Conservation (phyloP, 2,113 vertebrate genomes). For the Saccopteryx bilineata region DNA sequence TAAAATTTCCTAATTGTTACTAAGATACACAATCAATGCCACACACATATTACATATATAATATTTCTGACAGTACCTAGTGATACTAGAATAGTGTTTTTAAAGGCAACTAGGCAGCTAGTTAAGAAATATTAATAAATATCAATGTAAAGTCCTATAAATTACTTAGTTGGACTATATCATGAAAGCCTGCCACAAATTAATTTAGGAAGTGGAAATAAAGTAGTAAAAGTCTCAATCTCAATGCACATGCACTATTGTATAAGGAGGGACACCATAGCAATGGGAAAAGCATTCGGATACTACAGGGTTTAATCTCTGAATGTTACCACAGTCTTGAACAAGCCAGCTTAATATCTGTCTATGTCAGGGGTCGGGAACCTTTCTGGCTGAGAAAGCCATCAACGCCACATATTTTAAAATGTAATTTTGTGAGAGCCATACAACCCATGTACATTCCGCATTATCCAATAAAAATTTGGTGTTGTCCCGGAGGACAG, state of each 20-base stretch:
- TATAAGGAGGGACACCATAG: background rate
- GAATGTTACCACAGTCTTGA: background rate
- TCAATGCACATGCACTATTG: background rate
- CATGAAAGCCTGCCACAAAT: background rate
- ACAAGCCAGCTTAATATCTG: constrained; percentile 19
- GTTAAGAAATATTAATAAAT: constrained; percentile 39
- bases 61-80: background rate
- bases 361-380: no score
- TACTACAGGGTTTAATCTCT: background rate
- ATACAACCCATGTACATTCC: no score
- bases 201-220: background rate
- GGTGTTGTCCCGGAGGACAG: no score
- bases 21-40: background rate
- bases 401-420: no score
- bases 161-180: background rate
- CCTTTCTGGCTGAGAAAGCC: no score
- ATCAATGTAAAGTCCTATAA: background rate
- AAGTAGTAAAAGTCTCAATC: background rate
- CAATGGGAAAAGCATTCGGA: background rate
- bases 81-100: constrained; percentile 20
- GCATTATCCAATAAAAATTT: no score
- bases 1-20: constrained; percentile 29
- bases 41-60: background rate
- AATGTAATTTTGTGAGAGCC: no score
- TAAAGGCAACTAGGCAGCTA: background rate